phyloP scores from a whole-genome alignment of 2,888 invertebrate genomes.

The Sarcophaga carnaria region DNA sequence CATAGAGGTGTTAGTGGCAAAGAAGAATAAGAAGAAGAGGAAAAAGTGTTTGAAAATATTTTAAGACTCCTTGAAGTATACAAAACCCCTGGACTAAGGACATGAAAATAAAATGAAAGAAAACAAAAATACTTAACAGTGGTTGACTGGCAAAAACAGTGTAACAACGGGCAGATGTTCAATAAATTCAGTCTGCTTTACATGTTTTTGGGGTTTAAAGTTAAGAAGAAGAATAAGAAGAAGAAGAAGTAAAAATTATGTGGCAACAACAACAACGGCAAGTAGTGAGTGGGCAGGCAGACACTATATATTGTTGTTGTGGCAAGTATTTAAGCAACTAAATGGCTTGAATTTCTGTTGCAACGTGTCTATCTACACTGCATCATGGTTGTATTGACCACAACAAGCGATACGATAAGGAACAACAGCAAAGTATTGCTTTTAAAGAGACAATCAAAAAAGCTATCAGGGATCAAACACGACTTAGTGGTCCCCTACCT shows the following conservation, averaged over 20 bases:
- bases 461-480: too few relatives aligned
- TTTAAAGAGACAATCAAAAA: too few relatives aligned
- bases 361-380: slow-evolving; percentile 15
- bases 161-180: slow-evolving; percentile 59
- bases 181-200: slow-evolving; percentile 39
- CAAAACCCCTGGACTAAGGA: not conserved
- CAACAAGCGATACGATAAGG: slow-evolving; percentile 23
- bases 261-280: not conserved
- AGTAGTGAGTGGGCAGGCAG: too few relatives aligned
- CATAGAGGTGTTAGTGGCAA: slow-evolving; percentile 3
- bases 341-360: slow-evolving; percentile 23
- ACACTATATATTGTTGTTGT: not conserved
- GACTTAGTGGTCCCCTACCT: too few relatives aligned
- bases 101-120: not conserved
- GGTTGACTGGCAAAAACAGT: not conserved
- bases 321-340: slow-evolving; percentile 18
- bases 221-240: too few relatives aligned
- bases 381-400: slow-evolving; percentile 33
- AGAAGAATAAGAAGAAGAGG: slow-evolving; percentile 23
- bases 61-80: too few relatives aligned
- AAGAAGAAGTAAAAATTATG: not conserved
- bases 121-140: not conserved
- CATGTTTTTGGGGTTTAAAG: slow-evolving; percentile 1
- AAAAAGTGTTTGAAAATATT: not conserved
- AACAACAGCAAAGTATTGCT: too few relatives aligned